Conservation (phyloP, 2,113 vertebrate genomes). For the Ctenodactylus gundi region DNA sequence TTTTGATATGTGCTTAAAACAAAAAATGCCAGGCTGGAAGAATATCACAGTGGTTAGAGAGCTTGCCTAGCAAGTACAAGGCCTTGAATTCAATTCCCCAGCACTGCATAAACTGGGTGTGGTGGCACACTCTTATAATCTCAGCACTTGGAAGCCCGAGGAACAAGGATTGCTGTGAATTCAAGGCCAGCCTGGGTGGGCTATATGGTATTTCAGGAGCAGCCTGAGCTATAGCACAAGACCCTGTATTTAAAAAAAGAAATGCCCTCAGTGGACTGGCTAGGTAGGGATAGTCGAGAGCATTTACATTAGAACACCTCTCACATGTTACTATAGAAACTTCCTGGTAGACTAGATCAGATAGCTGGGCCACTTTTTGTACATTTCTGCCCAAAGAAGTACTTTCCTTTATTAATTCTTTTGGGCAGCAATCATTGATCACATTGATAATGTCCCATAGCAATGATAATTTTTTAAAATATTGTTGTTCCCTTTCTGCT, state of each 20-base stretch:
- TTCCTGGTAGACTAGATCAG: slow-evolving; percentile 26
- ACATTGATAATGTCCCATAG: slow-evolving; percentile 20
- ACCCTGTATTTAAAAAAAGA: neutral
- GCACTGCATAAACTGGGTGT: no score
- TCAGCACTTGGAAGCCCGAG: no score
- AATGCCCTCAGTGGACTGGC: neutral
- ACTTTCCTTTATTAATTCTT: slow-evolving; percentile 42
- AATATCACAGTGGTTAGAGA: no score
- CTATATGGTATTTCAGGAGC: no score
- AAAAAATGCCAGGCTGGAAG: no score
- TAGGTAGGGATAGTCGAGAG: neutral
- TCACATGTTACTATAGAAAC: slow-evolving; percentile 49
- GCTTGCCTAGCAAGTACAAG: no score
- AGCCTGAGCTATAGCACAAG: no score
- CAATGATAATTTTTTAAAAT: neutral
- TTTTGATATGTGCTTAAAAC: neutral
- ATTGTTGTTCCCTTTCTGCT: slow-evolving; percentile 15
- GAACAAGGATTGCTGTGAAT: no score
- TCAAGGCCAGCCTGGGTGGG: no score
- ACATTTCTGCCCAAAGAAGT: neutral
- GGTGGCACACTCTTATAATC: no score
- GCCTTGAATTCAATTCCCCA: no score
- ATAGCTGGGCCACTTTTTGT: slow-evolving; percentile 44
- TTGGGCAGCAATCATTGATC: neutral
- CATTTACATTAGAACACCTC: slow-evolving; percentile 43